Percentiles rank a stretch among this genome's conserved stretches.
Conservation (phyloP, 2,888 invertebrate species). For the Reticulitermes lucifugus region DNA sequence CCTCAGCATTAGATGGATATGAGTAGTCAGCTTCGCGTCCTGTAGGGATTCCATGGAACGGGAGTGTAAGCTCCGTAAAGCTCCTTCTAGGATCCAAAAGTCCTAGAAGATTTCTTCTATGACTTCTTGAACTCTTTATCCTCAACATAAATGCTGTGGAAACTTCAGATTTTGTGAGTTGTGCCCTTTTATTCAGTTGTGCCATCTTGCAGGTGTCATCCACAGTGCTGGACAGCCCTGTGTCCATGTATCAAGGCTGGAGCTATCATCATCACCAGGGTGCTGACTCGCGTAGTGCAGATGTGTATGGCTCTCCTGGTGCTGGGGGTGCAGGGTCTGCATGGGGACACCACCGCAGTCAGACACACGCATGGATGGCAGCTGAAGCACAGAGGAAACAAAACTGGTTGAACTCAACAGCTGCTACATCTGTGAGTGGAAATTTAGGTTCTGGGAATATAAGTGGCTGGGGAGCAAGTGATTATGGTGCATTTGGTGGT, state of each 20-base stretch:
- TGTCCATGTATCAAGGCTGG: constrained; percentile 65
- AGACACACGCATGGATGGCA: constrained; percentile 57
- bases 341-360: constrained; percentile 44
- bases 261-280: constrained; percentile 57
- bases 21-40: too few species aligned
- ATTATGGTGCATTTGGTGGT: constrained; percentile 40
- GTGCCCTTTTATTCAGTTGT: not conserved
- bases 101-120: too few species aligned
- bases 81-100: too few species aligned
- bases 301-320: constrained; percentile 45
- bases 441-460: constrained; percentile 40
- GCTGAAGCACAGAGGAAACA: constrained; percentile 61
- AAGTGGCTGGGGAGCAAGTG: constrained; percentile 40
- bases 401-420: constrained; percentile 61
- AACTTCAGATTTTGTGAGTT: too few species aligned
- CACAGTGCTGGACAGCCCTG: constrained; percentile 77
- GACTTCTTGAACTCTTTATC: too few species aligned
- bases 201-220: constrained; percentile 68
- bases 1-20: too few species aligned
- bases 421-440: constrained; percentile 50
- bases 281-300: constrained; percentile 37
- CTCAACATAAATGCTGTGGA: too few species aligned
- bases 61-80: too few species aligned
- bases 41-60: too few species aligned
- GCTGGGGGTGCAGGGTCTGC: constrained; percentile 37